Evolutionary conservation across 1,140 invertebrate species (phyloP).

Genomic region (Listronotus bonariensis): DNA sequence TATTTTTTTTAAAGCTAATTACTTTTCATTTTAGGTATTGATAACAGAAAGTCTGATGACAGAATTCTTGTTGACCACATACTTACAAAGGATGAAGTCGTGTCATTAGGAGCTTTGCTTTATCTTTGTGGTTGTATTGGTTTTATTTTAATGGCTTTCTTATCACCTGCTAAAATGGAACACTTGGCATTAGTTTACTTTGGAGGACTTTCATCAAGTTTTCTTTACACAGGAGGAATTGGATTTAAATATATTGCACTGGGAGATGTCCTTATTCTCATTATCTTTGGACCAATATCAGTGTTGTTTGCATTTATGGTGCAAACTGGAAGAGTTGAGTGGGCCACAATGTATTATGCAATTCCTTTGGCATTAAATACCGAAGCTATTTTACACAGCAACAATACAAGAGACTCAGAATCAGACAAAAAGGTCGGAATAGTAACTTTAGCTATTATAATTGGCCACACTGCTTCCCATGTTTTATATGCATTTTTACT

Average conservation of each 20-base stretch:
- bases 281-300: slow-evolving; percentile 92
- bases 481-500: slow-evolving; percentile 88
- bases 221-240: slow-evolving; percentile 91
- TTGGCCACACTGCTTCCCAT: slow-evolving; percentile 89
- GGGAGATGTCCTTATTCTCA: slow-evolving; percentile 87
- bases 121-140: slow-evolving; percentile 88
- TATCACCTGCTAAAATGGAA: slow-evolving; percentile 91
- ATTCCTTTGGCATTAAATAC: slow-evolving; percentile 92
- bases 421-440: slow-evolving; percentile 84
- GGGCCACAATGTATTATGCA: slow-evolving; percentile 89
- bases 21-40: slow-evolving; percentile 65
- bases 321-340: slow-evolving; percentile 84
- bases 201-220: slow-evolving; percentile 93
- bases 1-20: slow-evolving; percentile 3
- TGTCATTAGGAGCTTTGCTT: slow-evolving; percentile 80
- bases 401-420: slow-evolving; percentile 90
- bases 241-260: slow-evolving; percentile 92
- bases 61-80: slow-evolving; percentile 90
- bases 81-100: slow-evolving; percentile 77
- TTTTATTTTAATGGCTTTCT: slow-evolving; percentile 76
- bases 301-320: slow-evolving; percentile 93
- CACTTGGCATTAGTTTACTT: slow-evolving; percentile 93
- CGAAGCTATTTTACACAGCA: slow-evolving; percentile 93
- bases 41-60: slow-evolving; percentile 89
- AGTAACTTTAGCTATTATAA: slow-evolving; percentile 90